Base-by-base conservation (phyloP, 2,888 invertebrate species). In the Leistus spinibarbis region DNA sequence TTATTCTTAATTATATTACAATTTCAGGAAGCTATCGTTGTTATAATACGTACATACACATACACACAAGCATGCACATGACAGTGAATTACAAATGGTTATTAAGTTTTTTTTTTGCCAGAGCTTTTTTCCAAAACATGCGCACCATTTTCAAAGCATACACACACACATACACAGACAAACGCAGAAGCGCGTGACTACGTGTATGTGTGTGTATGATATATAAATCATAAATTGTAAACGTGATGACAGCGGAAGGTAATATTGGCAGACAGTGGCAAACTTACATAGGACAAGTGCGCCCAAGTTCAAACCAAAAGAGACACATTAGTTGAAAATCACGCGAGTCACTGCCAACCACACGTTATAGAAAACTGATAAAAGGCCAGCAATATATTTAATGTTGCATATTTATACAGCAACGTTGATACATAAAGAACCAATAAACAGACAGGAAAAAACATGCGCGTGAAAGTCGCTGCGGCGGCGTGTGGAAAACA, bases 141-240 rank as follows among this genome's bases (percentile, higher is more conserved):
- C 72, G 72, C 72, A 72, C 72, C 65, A 65, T 57, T 72, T 72
- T 72, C 72, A 23, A 65, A 60, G 62, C 27, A 19, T 10, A 5
- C 53, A 69, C 4, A 64, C 5, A 23, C 16, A 60, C 60, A 20
- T 10, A 17, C 60, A 60, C 60, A 16, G 2, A 13, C 19, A 60
- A 16, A 60, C 19, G 7, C 10, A 2, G 13, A 17, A 16, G 20
- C 56, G 57, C 2, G 9, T 10, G 22, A 24, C 1, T 19, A 54
- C 10, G 16, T 65, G 65, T 72, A 56, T 72, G 20, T n/a, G 64
- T 65, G 54, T 60, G 17, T 60, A 20, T 60, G 77, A 78, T 78
- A 79, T 81, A 82, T 81, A 82, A 82, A 82, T 83, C 83, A 83
- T 82, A 82, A 82, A 83, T 83, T 82, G 81, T 78, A 79, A 78